These are phyloP conservation scores for Trichopria drosophilae DNA, from an alignment of 2,888 invertebrate genomes.

Conservation along the genomic window DNA sequence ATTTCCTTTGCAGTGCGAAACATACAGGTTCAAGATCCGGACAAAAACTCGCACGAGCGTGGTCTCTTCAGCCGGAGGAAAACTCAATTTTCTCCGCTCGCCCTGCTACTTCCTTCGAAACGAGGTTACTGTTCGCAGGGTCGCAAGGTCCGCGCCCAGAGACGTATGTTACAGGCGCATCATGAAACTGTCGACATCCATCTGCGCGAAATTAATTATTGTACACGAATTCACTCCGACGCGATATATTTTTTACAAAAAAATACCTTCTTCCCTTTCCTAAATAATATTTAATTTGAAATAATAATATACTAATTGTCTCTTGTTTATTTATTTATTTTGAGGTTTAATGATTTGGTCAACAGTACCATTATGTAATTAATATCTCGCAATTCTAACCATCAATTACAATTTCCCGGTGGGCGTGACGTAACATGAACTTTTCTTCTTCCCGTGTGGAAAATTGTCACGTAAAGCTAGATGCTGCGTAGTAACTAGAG, in stretches of 20 bases:
- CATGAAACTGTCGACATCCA: slow-evolving; percentile 22
- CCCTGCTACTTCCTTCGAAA: slow-evolving; percentile 38
- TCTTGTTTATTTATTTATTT: too few relatives aligned
- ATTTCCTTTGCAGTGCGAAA: slow-evolving; percentile 18
- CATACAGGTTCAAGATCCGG: slow-evolving; percentile 23
- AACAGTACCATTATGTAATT: too few relatives aligned
- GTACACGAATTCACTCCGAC: too few relatives aligned
- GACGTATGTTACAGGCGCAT: slow-evolving; percentile 12
- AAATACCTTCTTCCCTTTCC: slow-evolving; percentile 8
- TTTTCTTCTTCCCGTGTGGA: too few relatives aligned
- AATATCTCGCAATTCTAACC: too few relatives aligned
- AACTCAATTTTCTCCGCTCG: slow-evolving; percentile 45
- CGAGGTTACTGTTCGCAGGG: slow-evolving; percentile 36
- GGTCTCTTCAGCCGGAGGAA: slow-evolving; percentile 33
- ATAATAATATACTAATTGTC: too few relatives aligned
- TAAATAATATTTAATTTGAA: too few relatives aligned
- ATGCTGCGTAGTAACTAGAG: too few relatives aligned
- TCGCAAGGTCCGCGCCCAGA: slow-evolving; percentile 23
- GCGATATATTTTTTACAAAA: slow-evolving; percentile 19
- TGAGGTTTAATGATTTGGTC: too few relatives aligned
- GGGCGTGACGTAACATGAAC: too few relatives aligned
- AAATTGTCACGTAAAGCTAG: too few relatives aligned
- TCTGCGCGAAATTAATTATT: slow-evolving; percentile 21
- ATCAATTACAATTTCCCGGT: too few relatives aligned
- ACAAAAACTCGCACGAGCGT: slow-evolving; percentile 29